Conservation (phyloP, 2,113 vertebrate genomes). For the Ailurus styani region DNA sequence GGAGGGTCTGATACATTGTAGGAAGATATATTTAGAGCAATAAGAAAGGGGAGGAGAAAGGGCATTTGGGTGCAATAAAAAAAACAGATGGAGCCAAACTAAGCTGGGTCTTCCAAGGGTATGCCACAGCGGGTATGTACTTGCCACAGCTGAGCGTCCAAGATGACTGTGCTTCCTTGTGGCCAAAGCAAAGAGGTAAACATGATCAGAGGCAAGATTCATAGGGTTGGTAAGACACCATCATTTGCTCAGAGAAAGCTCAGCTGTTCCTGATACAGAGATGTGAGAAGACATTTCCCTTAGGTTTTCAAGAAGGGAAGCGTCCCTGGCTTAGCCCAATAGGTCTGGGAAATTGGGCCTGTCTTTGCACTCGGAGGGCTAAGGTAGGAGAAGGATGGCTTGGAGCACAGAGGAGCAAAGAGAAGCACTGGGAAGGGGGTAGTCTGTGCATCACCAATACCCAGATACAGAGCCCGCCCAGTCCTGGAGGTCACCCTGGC, state of each 20-base stretch:
- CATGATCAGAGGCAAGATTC: neutral
- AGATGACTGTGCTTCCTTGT: neutral
- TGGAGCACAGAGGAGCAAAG: no score
- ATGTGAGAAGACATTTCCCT: neutral
- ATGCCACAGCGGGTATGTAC: fast-evolving
- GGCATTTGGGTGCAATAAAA: neutral
- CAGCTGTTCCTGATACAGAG: neutral
- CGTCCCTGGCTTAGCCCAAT: neutral
- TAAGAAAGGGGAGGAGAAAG: neutral
- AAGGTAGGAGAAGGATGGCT: neutral
- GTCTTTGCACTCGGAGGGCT: neutral
- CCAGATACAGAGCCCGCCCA: neutral
- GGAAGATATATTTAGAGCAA: neutral
- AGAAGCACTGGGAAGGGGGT: neutral
- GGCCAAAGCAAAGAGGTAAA: neutral
- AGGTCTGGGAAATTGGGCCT: neutral
- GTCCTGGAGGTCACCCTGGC: neutral
- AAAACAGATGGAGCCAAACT: neutral
- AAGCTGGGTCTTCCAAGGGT: fast-evolving
- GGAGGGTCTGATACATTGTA: neutral
- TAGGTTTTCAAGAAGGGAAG: neutral
- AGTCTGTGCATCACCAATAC: fast-evolving
- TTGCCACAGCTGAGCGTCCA: neutral
- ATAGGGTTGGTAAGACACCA: neutral
- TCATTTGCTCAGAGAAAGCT: neutral